Evolutionary conservation across 2,888 invertebrate genomes (phyloP), one percentile per base, ranked within the genome.

Genomic region (Ypsolopha sequella): DNA sequence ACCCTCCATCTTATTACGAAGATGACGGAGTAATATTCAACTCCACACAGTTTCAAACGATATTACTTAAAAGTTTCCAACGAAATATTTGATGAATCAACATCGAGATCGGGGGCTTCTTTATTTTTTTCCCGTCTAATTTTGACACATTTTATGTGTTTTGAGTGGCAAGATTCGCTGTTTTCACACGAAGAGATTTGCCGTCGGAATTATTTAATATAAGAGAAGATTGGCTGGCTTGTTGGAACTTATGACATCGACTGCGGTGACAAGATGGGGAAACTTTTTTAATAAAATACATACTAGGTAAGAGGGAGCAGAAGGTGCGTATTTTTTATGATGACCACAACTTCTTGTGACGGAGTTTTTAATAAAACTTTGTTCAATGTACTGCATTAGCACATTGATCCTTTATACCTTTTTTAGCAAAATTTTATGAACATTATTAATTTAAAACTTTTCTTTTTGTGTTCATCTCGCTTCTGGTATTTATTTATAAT

Each of bases 201-300:
- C 62, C 63, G 65, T 66, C 62, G 62, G 65, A 71, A 72, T 70
- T 72, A 66, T 72, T 75, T 73, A 76, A 77, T 75, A 78, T 71
- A 73, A 61, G 68, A 62, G 62, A 58, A 67, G 67, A 75, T 72
- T 66, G 69, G 60, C 63, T 60, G 62, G 60, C 55, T 55, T 54
- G 60, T 51, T 56, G 52, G 51, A 67, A 67, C 64, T 65, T 65
- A 64, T 59, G 60, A 68, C 66, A 63, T 60, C 60, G 60, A 62
- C 67, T 63, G 67, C 61, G 72, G 70, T 68, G 73, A 71, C 72
- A 68, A 59, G 68, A 75, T 66, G 66, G 59, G 62, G 52, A 66
- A 78, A 79, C 64, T 78, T 78, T 79, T 80, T 78, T 78, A 80
- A 78, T 79, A 78, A 74, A 76, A 78, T 70, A 74, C 73, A 68